A percentile compares a stretch with the other conserved stretches of the same genome.
These are phyloP conservation scores for Aplocera efformata DNA, from an alignment of 2,888 invertebrate species.

Conservation along the genomic window DNA sequence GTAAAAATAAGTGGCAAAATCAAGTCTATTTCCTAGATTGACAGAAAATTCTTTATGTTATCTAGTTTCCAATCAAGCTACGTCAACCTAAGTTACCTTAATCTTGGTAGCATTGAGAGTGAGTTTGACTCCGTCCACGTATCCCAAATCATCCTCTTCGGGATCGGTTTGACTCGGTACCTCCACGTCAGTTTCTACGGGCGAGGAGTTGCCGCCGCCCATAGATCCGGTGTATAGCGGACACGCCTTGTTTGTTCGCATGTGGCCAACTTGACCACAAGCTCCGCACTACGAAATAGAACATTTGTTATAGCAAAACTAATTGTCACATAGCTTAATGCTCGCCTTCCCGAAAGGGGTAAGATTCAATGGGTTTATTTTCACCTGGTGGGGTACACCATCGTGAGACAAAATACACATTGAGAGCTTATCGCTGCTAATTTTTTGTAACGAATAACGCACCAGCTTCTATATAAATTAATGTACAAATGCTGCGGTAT, in stretches of 20 bases:
- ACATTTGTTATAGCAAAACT: neutral
- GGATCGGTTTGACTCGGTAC: constrained; percentile 86
- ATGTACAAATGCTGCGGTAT: no score
- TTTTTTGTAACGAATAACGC: no score
- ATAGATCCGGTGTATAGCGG: constrained; percentile 90
- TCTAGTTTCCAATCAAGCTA: neutral
- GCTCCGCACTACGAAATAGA: constrained; percentile 90
- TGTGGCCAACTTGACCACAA: constrained; percentile 92
- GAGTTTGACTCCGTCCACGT: constrained; percentile 97
- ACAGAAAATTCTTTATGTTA: no score
- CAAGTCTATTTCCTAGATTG: no score
- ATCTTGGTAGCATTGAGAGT: constrained; percentile 91
- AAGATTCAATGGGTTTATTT: no score
- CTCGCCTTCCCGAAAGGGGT: no score
- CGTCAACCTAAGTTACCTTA: constrained; percentile 75
- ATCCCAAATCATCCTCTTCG: constrained; percentile 92
- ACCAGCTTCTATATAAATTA: no score
- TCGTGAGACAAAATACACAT: no score
- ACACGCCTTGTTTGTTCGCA: constrained; percentile 98
- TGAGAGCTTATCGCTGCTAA: no score
- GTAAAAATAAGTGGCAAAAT: no score
- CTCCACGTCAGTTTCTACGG: constrained; percentile 86
- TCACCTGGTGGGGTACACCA: no score
- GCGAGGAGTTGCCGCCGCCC: constrained; percentile 84
- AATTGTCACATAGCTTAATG: no score